Evolutionary conservation across 2,797 vertebrate species (phyloP), one percentile per base, ranked within the genome.

Genomic region (Cyclopterus lumpus): DNA sequence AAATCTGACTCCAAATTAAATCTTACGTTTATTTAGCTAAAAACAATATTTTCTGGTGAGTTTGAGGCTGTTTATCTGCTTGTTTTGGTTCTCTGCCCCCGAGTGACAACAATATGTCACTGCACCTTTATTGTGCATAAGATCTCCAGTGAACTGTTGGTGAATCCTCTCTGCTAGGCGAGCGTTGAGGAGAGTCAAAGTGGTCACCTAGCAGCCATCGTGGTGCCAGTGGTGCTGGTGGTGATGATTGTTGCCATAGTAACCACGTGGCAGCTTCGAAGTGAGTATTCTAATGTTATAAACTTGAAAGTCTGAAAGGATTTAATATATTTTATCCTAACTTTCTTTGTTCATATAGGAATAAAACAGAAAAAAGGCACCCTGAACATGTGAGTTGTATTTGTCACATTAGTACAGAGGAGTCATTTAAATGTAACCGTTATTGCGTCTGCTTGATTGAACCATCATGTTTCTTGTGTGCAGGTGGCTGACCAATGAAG

Each of bases 181-280:
- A 77, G 44, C 24, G 12, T 16, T 1, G 57, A 79, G n/a, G 64
- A 81, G 22, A 71, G 58, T 16, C 20, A 26, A 0, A 55, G 60
- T 14, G 54, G 22, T 65, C 82, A 82, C 66, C 59, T 79, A 0
- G 88, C 65, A 11, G 88, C 86, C 72, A 85, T 92, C 22, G 61
- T 87, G 75, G 79, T 93, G 32, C 85, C 91, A 0, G 71, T 92
- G 72, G 69, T 89, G 65, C 61, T 92, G 60, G 22, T 91, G 63
- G 24, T 85, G 71, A 3, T 88, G 30, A n/a, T 48, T 32, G 73
- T 76, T 53, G 85, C 77, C 63, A 34, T 71, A 5, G 40, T 76
- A 28, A 70, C 42, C 1, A 9, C 46, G 1, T 92, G 88, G 91
- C 73, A 79, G 54, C 64, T 92, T 30, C 46, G 53, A 70, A 80